Conservation (phyloP, 37 sponge, comb jelly and placozoan genomes). For the Mnemiopsis leidyi region DNA sequence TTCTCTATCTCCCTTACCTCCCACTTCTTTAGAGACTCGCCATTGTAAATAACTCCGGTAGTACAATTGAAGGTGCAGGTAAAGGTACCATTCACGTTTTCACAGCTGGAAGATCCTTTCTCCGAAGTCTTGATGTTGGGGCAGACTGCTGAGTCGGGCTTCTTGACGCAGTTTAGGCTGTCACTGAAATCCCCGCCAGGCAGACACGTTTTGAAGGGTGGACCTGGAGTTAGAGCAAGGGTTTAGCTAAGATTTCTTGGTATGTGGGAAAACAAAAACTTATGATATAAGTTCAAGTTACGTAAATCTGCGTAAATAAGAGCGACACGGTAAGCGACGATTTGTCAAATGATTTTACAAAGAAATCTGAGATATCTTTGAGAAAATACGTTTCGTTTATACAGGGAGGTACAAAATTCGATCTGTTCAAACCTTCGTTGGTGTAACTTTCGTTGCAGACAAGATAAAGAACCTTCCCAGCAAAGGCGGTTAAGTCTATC, state of each 20-base stretch:
- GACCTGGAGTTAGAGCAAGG: not conserved
- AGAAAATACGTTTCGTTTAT: too few species aligned
- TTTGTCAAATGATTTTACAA: too few species aligned
- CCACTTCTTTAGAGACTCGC: not conserved
- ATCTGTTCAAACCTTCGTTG: too few species aligned
- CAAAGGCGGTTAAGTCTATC: not conserved
- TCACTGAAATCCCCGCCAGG: not conserved
- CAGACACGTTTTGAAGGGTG: not conserved
- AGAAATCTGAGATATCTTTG: too few species aligned
- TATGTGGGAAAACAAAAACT: too few species aligned
- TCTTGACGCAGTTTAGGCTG: not conserved
- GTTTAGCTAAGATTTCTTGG: not conserved
- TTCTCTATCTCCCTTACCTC: too few species aligned
- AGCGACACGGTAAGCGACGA: too few species aligned
- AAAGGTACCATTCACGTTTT: not conserved
- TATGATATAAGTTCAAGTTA: too few species aligned
- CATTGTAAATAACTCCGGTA: slow-evolving; percentile 8
- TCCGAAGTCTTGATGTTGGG: not conserved
- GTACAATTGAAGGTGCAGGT: slow-evolving; percentile 3
- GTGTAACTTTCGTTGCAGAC: not conserved
- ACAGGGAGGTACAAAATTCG: too few species aligned
- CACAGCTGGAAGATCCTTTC: not conserved
- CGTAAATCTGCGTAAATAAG: too few species aligned
- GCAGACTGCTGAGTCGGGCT: not conserved
- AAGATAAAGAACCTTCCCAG: not conserved